Evolutionary conservation across 2,888 invertebrate species (phyloP).

Genomic region (Thera britannica): DNA sequence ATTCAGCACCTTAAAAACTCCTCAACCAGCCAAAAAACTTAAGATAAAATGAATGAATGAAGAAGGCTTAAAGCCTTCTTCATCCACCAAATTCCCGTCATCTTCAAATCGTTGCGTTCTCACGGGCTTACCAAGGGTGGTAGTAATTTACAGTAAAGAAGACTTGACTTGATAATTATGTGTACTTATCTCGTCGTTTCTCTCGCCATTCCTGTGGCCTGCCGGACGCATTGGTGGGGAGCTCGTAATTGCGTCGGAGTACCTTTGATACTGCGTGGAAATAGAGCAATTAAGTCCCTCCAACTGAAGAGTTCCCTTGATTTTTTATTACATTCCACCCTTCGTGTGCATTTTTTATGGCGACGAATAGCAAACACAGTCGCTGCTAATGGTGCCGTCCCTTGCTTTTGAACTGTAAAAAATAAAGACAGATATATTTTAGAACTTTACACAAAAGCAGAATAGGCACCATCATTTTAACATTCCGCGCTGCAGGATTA

Average conservation of each 20-base stretch:
- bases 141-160: too few species aligned
- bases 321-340: conserved; percentile 54
- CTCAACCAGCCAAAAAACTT: too few species aligned
- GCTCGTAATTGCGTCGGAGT: conserved; percentile 64
- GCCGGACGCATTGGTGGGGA: conserved; percentile 62
- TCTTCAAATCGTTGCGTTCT: too few species aligned
- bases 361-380: conserved; percentile 39
- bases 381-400: conserved; percentile 21
- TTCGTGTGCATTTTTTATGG: conserved; percentile 48
- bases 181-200: not conserved
- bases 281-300: conserved; percentile 63
- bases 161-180: not conserved
- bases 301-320: conserved; percentile 56
- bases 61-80: too few species aligned
- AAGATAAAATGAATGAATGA: too few species aligned
- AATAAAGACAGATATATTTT: not conserved
- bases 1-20: too few species aligned
- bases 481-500: conserved; percentile 10
- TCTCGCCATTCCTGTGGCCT: conserved; percentile 21
- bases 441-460: not conserved
- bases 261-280: conserved; percentile 66
- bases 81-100: too few species aligned
- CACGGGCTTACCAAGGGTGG: too few species aligned
- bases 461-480: not conserved
- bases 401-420: not conserved